Conservation (phyloP, 1,140 invertebrate species). For the Laupala kohalensis region DNA sequence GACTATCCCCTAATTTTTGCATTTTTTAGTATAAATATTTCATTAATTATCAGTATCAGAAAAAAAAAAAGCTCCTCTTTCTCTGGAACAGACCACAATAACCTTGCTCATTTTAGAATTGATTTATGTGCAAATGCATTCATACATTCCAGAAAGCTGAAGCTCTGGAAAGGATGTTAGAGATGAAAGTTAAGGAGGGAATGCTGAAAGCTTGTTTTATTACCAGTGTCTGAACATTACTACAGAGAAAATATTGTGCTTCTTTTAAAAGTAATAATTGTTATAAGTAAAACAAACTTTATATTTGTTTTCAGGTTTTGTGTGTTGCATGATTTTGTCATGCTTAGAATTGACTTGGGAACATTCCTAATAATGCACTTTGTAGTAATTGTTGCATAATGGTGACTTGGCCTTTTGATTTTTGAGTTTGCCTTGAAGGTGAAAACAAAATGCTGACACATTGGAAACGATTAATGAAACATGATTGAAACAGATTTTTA, state of each 20-base stretch:
- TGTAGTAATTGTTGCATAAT: conserved; percentile 1
- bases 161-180: conserved; percentile 15
- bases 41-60: conserved; percentile 8
- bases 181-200: conserved; percentile 11
- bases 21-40: conserved; percentile 5
- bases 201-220: conserved; percentile 1
- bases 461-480: not conserved
- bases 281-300: conserved; percentile 5
- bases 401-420: not conserved
- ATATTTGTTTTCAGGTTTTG: conserved; percentile 5
- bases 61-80: conserved; percentile 2
- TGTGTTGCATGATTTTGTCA: conserved; percentile 7
- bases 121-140: conserved; percentile 14
- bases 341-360: not conserved
- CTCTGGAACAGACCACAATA: conserved; percentile 16
- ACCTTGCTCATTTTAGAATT: conserved; percentile 14
- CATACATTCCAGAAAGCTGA: conserved; percentile 15
- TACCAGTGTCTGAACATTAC: not conserved
- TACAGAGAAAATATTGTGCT: conserved; percentile 4
- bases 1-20: conserved; percentile 1
- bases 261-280: not conserved
- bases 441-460: not conserved
- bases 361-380: conserved; percentile 12
- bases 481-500: conserved; percentile 10
- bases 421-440: not conserved